Evolutionary conservation across 2,888 invertebrate species (phyloP), one percentile per base, ranked within the genome.

Genomic region (Tenthredo livida): DNA sequence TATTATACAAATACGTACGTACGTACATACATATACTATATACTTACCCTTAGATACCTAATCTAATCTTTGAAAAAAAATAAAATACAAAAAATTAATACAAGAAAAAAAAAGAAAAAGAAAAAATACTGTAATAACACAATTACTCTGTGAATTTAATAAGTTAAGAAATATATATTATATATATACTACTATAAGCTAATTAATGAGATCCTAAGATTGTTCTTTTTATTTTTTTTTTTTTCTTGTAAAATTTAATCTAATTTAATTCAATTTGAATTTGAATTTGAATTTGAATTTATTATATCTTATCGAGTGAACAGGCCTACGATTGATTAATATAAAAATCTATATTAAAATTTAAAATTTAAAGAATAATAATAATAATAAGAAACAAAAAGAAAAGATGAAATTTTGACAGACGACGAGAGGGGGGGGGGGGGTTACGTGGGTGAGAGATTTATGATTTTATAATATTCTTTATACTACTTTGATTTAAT

Each of bases 1-100:
- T 78, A 61, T 12, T 21, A 78, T 17, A n/a, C n/a, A n/a, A n/a
- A n/a, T n/a, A n/a, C n/a, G n/a, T n/a, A n/a, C n/a, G n/a, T n/a
- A n/a, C n/a, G n/a, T n/a, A n/a, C n/a, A 61, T 78, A 58, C 17
- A 21, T 78, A 61, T 29, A 73, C n/a, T 72, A 43, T 17, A 67
- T 67, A 67, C 67, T 33, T 67, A 67, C 10, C 67, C 17, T 2
- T 67, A 67, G 29, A 33, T 67, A 67, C 67, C 67, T 67, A 67
- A 72, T 17, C 50, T 50, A 50, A 72, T 40, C 72, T 40, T 47
- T 47, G 10, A 72, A 40, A 21, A 21, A 10, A 29, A 29, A 67
- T 33, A 65, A 65, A 21, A 33, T 33, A 33, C 29, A 3, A 21
- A 12, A 65, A 65, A 12, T n/a, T n/a, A n/a, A n/a, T n/a, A n/a